Base-by-base conservation (phyloP, 2,113 vertebrate species). In the Amia ocellicauda region DNA sequence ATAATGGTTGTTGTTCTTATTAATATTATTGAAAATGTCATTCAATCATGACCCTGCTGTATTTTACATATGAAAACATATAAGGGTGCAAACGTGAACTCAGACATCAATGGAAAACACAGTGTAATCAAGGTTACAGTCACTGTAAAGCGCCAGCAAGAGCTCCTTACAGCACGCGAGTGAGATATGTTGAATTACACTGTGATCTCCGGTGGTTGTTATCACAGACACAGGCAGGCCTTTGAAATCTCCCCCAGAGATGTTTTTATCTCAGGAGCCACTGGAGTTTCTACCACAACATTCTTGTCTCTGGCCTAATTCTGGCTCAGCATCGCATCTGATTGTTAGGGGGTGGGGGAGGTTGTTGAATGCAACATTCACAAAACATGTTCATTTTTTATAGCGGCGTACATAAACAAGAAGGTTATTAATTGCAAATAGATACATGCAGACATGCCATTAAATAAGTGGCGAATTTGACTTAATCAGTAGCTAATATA, bases 171-270 rank as follows among this genome's bases (percentile, higher is more conserved):
- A 63, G 43, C 77, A 47, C 58, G 49, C 62, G 62, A 74, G 76
- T 83, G 82, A 80, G 83, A 81, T 76, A 80, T 85, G 74, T 79
- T 62, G 71, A 75, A 71, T 72, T 67, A 52, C 24, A 40, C 79
- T 81, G 80, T 69, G 71, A 82, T 77, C 65, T 75, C 69, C 10
- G 4, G 62, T 50, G 54, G 62, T 53, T 60, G 72, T 29, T 23
- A 40, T 60, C 26, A 69, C 58, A 68, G 51, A 72, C n/a, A 61
- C 65, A 69, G 69, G 40, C 42, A 3, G 22, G 63, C 53, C 64
- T 81, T 74, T 83, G 60, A 80, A 74, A 66, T 27, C 29, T n/a
- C 26, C n/a, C 3, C 7, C 36, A 57, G 58, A 70, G 60, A 19
- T 4, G 20, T 55, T 5, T 60, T 71, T 62, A 73, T 52, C 54